Evolutionary conservation across 2,113 vertebrate genomes (phyloP).

Genomic region (Melozone crissalis): DNA sequence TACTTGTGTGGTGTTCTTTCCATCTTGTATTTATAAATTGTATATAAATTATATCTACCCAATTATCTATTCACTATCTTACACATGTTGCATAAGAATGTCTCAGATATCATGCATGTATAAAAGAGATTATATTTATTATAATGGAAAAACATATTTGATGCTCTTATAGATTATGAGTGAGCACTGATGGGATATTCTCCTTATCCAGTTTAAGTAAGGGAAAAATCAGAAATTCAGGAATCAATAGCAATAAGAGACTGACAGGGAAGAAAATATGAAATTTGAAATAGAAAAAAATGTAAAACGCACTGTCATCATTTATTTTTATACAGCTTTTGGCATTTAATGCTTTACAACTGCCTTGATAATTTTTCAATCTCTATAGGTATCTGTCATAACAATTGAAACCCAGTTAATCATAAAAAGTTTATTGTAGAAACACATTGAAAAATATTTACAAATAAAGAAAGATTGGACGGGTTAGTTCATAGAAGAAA

Average conservation of each 20-base stretch:
- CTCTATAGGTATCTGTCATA: not conserved
- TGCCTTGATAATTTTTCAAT: not conserved
- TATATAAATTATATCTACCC: not conserved
- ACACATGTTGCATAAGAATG: not conserved
- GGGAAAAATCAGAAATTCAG: not conserved
- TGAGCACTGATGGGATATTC: not conserved
- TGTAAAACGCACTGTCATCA: not conserved
- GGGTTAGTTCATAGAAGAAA: not conserved
- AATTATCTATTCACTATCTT: not conserved
- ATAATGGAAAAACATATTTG: not conserved
- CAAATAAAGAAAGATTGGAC: not conserved
- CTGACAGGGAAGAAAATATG: not conserved
- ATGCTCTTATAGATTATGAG: not conserved
- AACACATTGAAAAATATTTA: not conserved
- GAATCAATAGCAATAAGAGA: not conserved
- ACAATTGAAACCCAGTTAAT: not conserved
- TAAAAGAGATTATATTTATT: not conserved
- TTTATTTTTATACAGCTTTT: not conserved
- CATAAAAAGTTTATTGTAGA: not conserved
- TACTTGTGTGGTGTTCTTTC: not conserved
- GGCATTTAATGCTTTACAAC: not conserved
- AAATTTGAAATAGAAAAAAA: not conserved
- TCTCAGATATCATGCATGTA: not conserved
- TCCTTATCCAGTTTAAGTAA: not conserved
- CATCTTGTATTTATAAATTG: not conserved